Conservation (phyloP, 2,113 vertebrate genomes). For the Callipepla californica region DNA sequence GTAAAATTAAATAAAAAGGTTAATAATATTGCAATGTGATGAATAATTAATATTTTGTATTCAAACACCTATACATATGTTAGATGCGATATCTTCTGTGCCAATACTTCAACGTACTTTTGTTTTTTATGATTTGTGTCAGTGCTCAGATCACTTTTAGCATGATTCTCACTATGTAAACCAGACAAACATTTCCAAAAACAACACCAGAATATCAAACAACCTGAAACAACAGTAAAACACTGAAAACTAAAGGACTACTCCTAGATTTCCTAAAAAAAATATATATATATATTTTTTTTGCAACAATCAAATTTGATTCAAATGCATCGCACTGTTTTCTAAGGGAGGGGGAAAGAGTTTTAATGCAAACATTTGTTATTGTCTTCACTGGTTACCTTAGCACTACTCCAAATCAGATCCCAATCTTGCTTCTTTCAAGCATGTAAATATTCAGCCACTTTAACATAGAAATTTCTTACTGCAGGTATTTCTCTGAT, state of each 20-base stretch:
- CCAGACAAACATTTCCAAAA: background rate
- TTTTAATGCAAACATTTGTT: background rate
- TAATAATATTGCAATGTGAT: background rate
- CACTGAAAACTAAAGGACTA: background rate
- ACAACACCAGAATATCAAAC: background rate
- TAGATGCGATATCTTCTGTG: background rate
- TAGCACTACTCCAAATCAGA: background rate
- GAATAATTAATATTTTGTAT: background rate
- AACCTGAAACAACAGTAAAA: background rate
- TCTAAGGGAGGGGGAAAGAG: background rate
- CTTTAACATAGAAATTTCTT: background rate
- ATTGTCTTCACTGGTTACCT: background rate
- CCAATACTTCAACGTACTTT: background rate
- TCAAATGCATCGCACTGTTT: background rate
- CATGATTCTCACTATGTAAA: background rate
- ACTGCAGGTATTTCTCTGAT: conserved; percentile 51
- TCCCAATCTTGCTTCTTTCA: background rate
- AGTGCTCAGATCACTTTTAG: background rate
- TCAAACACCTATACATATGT: background rate
- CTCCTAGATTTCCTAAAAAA: background rate
- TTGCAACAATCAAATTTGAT: background rate
- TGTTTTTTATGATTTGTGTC: background rate
- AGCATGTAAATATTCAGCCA: background rate
- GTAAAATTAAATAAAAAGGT: background rate
- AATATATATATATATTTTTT: background rate